A percentile compares a stretch with the other conserved stretches of the same genome.
Evolutionary conservation across 2,113 vertebrate genomes (phyloP).

Genomic region (Aegypius monachus): DNA sequence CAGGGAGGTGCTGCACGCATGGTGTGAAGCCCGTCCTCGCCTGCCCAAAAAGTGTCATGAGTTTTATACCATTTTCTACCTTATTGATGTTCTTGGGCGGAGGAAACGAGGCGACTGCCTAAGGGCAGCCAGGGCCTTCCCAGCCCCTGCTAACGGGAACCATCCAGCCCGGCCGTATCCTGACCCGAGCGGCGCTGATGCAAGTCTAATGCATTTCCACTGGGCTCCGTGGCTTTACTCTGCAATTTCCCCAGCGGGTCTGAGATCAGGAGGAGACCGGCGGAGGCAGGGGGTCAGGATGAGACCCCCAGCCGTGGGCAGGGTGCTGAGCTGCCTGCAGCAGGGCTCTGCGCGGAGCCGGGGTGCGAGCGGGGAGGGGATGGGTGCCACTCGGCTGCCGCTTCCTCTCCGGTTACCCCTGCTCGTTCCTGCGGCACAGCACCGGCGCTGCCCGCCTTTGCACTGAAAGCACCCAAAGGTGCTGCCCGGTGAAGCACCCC

Average conservation of each 20-base stretch:
- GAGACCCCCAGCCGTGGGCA: background rate
- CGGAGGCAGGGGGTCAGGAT: background rate
- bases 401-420: background rate
- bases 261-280: background rate
- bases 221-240: background rate
- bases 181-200: background rate
- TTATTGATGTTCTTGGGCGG: background rate
- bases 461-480: background rate
- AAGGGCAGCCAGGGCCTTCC: background rate
- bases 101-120: background rate
- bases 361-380: background rate
- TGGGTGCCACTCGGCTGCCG: background rate
- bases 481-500: background rate
- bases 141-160: background rate
- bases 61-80: background rate
- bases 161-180: background rate
- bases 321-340: background rate
- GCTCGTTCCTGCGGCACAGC: too few species aligned
- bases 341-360: background rate
- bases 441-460: background rate
- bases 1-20: fast-evolving
- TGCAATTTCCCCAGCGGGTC: background rate
- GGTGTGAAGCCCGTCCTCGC: background rate
- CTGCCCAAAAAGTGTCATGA: fast-evolving
- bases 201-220: too few species aligned